These are phyloP conservation scores for Forbesichthys papilliferus DNA, from an alignment of 2,113 vertebrate genomes.

Conservation along the genomic window DNA sequence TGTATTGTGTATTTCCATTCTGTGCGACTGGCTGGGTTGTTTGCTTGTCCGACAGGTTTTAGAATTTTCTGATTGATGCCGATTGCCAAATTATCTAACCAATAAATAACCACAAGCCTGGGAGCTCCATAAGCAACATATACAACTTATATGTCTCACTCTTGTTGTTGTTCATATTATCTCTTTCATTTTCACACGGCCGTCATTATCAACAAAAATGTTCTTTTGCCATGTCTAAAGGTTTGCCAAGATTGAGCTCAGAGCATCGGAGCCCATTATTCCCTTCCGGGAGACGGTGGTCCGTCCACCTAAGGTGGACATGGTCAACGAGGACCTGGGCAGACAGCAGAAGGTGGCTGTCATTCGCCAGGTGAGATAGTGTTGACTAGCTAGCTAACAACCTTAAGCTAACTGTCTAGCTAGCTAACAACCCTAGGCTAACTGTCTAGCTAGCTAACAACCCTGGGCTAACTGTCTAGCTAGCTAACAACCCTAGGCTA, in stretches of 20 bases:
- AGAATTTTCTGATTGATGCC: too few relatives aligned
- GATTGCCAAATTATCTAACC: too few relatives aligned
- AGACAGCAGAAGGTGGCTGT: constrained; percentile 92
- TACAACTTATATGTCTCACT: too few relatives aligned
- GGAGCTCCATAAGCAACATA: too few relatives aligned
- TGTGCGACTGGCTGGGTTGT: too few relatives aligned
- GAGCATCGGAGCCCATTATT: constrained; percentile 91
- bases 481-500: not conserved
- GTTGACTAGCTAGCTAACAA: not conserved
- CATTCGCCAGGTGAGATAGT: constrained; percentile 81
- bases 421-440: not conserved
- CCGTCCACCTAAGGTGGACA: constrained; percentile 93
- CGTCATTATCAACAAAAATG: not conserved
- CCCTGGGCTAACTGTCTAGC: too few relatives aligned
- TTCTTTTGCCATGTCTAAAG: constrained; percentile 63
- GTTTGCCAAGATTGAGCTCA: constrained; percentile 93
- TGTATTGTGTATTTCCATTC: too few relatives aligned
- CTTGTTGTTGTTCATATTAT: too few relatives aligned
- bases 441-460: not conserved
- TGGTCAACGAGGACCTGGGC: constrained; percentile 98
- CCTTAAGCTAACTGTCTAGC: too few relatives aligned
- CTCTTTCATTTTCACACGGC: not conserved
- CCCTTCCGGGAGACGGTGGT: constrained; percentile 94
- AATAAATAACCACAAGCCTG: too few relatives aligned
- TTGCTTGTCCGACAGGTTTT: too few relatives aligned